Conservation (phyloP, 2,113 vertebrate species). For the Clarias macrocephalus region DNA sequence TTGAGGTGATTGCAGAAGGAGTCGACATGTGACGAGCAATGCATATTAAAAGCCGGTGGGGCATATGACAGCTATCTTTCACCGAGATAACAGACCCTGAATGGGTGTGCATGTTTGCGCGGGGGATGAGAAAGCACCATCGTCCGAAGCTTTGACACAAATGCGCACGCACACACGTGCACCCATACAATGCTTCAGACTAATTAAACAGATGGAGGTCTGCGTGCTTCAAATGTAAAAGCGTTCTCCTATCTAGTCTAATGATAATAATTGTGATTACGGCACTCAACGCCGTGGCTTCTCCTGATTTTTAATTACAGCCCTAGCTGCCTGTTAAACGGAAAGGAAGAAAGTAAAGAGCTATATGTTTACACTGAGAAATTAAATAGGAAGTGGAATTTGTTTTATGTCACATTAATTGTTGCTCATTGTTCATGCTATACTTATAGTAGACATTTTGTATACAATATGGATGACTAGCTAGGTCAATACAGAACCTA, state of each 20-base stretch:
- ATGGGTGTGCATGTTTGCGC: background rate
- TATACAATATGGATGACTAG: background rate
- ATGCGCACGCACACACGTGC: background rate
- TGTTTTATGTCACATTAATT: background rate
- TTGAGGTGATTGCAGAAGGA: slow-evolving; percentile 8
- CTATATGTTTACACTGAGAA: background rate
- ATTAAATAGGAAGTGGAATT: background rate
- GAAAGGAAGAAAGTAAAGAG: slow-evolving; percentile 23
- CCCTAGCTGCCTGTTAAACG: slow-evolving; percentile 54
- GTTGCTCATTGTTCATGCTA: background rate
- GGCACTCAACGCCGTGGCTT: slow-evolving; percentile 49
- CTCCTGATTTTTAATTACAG: slow-evolving; percentile 65
- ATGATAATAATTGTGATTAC: slow-evolving; percentile 69
- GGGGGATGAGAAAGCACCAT: background rate
- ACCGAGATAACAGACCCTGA: slow-evolving; percentile 2
- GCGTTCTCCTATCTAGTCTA: slow-evolving; percentile 53
- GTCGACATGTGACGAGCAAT: slow-evolving; percentile 30
- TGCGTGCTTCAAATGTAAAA: slow-evolving; percentile 60
- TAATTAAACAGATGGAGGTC: slow-evolving; percentile 54
- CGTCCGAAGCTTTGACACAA: slow-evolving; percentile 19
- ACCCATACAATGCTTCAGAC: slow-evolving; percentile 17
- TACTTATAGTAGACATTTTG: background rate
- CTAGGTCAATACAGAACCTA: background rate
- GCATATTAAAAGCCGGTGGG: slow-evolving; percentile 37
- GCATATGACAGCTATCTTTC: slow-evolving; percentile 29